Percentiles rank a stretch among this genome's conserved stretches.
phyloP scores from a whole-genome alignment of 2,113 vertebrate species.

The Capricornis sumatraensis region DNA sequence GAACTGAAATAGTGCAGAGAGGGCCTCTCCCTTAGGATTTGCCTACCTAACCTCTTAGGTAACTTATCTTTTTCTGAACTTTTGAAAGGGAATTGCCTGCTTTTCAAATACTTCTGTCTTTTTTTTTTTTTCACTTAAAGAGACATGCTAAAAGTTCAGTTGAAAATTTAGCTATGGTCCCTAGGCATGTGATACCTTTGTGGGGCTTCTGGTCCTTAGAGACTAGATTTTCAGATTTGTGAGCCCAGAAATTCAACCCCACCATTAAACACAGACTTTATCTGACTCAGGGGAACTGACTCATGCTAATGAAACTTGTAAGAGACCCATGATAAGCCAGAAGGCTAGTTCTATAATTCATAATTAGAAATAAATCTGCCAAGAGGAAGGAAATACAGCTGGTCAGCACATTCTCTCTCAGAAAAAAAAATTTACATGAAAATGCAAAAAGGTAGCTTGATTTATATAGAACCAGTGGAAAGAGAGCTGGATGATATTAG shows the following conservation, averaged over 20 bases:
- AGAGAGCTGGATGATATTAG: not conserved
- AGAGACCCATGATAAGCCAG: slow-evolving; percentile 45
- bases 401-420: slow-evolving; percentile 43
- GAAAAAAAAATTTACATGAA: not conserved
- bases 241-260: not conserved
- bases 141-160: not conserved
- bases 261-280: slow-evolving; percentile 41
- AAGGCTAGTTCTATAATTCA: slow-evolving; percentile 60
- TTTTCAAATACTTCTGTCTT: not conserved
- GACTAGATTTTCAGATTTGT: slow-evolving; percentile 1
- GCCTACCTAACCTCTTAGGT: not conserved
- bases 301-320: slow-evolving; percentile 47
- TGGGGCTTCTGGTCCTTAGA: not conserved
- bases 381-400: slow-evolving; percentile 29
- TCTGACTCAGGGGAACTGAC: slow-evolving; percentile 52
- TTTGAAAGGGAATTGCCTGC: not conserved
- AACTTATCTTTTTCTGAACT: not conserved
- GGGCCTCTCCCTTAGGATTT: not conserved
- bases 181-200: not conserved
- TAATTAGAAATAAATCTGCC: slow-evolving; percentile 60
- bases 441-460: not conserved
- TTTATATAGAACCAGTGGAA: not conserved
- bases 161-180: not conserved
- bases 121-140: not conserved
- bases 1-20: not conserved